phyloP scores from a whole-genome alignment of 2,888 invertebrate genomes.

The Amphipoea oculea region DNA sequence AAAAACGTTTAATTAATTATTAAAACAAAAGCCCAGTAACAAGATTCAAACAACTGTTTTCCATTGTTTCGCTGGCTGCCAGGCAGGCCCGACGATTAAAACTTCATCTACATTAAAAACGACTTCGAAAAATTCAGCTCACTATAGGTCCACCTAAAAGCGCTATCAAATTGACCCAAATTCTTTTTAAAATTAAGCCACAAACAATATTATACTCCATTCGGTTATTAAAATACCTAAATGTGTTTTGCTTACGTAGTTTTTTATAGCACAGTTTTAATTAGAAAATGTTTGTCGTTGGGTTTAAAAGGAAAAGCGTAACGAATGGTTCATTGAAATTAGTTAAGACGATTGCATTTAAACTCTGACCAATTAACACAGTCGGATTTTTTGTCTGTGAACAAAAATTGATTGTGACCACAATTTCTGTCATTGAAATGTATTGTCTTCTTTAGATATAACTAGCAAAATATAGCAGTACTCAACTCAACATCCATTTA shows the following conservation, averaged over 20 bases:
- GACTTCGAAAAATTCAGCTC: conserved; percentile 49
- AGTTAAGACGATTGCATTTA: conserved; percentile 13
- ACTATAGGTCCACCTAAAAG: conserved; percentile 26
- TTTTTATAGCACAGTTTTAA: not conserved
- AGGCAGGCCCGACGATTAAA: conserved; percentile 61
- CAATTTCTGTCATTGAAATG: not conserved
- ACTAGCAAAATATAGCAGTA: not conserved
- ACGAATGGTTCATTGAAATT: conserved; percentile 5
- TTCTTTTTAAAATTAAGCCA: conserved; percentile 51
- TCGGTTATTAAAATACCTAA: conserved; percentile 26
- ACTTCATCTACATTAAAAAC: conserved; percentile 60
- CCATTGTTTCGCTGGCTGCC: conserved; percentile 37
- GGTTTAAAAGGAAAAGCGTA: conserved; percentile 19
- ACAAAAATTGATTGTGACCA: not conserved
- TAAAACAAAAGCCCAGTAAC: conserved; percentile 20
- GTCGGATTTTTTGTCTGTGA: not conserved
- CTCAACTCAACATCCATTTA: not conserved
- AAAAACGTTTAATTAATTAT: conserved; percentile 5
- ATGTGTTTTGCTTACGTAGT: conserved; percentile 15
- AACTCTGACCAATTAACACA: not conserved
- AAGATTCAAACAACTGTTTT: conserved; percentile 20
- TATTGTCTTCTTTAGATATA: not conserved
- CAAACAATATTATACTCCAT: conserved; percentile 12
- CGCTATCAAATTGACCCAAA: conserved; percentile 43
- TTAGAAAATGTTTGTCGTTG: conserved; percentile 9